Evolutionary conservation across 1,140 invertebrate genomes (phyloP).

Genomic region (Panagrolaimus sp.): DNA sequence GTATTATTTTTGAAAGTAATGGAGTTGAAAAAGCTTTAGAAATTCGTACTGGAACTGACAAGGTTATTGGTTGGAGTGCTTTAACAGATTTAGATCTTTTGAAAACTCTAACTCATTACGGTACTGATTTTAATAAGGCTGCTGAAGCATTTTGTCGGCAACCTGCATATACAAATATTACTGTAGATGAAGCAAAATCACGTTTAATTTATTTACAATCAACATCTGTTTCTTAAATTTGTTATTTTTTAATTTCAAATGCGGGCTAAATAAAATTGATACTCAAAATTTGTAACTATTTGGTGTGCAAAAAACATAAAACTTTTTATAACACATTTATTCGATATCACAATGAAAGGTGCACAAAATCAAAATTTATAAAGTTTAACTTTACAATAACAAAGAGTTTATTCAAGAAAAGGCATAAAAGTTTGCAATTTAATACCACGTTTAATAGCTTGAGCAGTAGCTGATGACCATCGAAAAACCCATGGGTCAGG

Average conservation of each 20-base stretch:
- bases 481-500: neutral
- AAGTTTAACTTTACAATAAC: too few species aligned
- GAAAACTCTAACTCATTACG: neutral
- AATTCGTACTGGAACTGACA: neutral
- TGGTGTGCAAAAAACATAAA: too few species aligned
- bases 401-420: too few species aligned
- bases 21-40: neutral
- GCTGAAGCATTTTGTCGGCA: neutral
- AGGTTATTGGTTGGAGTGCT: neutral
- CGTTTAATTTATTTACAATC: constrained; percentile 14
- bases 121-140: neutral
- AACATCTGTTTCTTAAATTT: too few species aligned
- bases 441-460: constrained; percentile 4
- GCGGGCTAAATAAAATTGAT: too few species aligned
- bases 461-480: constrained; percentile 4
- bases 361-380: too few species aligned
- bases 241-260: too few species aligned
- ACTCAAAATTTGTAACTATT: too few species aligned
- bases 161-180: neutral
- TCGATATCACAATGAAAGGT: too few species aligned
- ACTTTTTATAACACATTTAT: too few species aligned
- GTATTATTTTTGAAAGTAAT: neutral
- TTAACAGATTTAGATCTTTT: constrained; percentile 1
- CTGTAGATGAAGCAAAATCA: neutral
- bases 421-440: neutral